A percentile compares a stretch with the other conserved stretches of the same genome.
Evolutionary conservation across 2,888 invertebrate genomes (phyloP).

Genomic region (Rhagophthalmus giganteus): DNA sequence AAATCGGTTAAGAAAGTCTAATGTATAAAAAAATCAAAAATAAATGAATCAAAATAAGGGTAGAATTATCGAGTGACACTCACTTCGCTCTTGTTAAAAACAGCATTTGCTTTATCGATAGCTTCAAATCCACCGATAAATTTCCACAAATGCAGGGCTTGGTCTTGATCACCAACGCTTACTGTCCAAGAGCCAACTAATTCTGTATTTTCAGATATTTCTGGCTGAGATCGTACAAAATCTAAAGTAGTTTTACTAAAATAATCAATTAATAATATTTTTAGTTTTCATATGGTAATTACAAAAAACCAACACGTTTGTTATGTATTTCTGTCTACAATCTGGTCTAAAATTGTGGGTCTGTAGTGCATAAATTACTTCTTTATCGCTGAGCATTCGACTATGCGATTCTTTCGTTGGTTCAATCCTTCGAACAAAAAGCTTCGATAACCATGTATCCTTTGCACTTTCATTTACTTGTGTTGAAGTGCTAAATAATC

Average conservation of each 20-base stretch:
- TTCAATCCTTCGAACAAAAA: conserved; percentile 87
- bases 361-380: conserved; percentile 91
- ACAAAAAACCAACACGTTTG: conserved; percentile 77
- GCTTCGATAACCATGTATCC: conserved; percentile 77
- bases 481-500: conserved; percentile 50
- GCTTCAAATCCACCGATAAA: conserved; percentile 91
- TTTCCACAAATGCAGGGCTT: conserved; percentile 94
- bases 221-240: conserved; percentile 72
- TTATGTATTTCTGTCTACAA: conserved; percentile 80
- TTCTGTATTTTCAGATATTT: conserved; percentile 71
- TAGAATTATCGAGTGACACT: conserved; percentile 14
- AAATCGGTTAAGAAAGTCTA: not conserved
- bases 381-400: conserved; percentile 94
- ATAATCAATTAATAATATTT: not conserved
- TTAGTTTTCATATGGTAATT: not conserved
- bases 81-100: conserved; percentile 71
- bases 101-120: conserved; percentile 76
- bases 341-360: conserved; percentile 94
- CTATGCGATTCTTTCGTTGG: conserved; percentile 96
- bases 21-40: not conserved
- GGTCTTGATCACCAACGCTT: conserved; percentile 95
- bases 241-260: conserved; percentile 76
- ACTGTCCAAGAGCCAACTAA: conserved; percentile 96
- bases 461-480: conserved; percentile 62
- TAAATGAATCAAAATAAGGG: no score